Conservation (phyloP, 2,797 vertebrate genomes). For the Capromys pilorides region DNA sequence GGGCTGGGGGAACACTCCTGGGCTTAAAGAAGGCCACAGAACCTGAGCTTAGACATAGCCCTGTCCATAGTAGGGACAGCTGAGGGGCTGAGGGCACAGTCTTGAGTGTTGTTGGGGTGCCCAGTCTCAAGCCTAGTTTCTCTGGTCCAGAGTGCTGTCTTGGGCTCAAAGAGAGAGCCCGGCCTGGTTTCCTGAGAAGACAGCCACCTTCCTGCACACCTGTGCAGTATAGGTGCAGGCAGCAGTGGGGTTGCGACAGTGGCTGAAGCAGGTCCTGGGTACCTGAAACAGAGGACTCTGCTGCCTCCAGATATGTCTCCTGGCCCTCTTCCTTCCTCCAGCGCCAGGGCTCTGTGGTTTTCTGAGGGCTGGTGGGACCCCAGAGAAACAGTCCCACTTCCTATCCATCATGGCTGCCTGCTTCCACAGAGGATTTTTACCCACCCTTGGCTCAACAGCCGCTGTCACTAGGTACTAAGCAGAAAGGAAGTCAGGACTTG, state of each 20-base stretch:
- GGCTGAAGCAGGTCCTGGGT: not conserved
- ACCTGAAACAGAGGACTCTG: not conserved
- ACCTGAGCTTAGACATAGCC: not conserved
- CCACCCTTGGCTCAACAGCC: not conserved
- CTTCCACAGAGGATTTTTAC: not conserved
- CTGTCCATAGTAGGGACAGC: not conserved
- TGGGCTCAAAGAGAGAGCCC: not conserved
- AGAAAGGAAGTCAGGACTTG: constrained; percentile 72
- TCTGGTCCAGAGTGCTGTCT: not conserved
- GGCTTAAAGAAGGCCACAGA: not conserved
- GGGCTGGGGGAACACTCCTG: not conserved
- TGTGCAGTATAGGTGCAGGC: not conserved
- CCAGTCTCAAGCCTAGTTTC: not conserved
- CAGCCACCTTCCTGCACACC: not conserved
- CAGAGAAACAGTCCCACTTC: constrained; percentile 25
- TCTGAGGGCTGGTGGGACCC: not conserved
- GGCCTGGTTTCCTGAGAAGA: not conserved
- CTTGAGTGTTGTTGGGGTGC: not conserved
- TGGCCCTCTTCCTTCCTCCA: not conserved
- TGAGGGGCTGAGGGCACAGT: not conserved
- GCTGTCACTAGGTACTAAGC: constrained; percentile 16
- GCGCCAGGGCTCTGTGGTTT: not conserved
- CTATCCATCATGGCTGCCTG: not conserved
- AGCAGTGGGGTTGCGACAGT: not conserved
- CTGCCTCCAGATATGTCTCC: no score